Base-by-base conservation (phyloP, 2,888 invertebrate genomes). In the Coronaproctus castanopsis region DNA sequence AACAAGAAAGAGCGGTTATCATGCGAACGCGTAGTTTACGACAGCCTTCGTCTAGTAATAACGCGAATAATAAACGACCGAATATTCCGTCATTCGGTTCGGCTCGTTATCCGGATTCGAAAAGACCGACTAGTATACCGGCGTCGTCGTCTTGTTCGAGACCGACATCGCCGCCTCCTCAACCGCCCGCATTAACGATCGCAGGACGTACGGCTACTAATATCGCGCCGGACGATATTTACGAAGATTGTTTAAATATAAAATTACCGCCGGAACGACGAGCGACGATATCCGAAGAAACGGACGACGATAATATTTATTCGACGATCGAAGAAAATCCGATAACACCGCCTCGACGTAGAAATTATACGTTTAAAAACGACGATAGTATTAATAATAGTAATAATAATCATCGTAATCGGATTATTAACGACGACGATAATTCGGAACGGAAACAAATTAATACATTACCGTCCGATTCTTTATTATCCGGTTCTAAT, bases 11-110 rank as follows among this genome's bases (percentile, higher is more conserved):
- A 55, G 70, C 75, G 0, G 79, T 81, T 18, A 81, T 87, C 0
- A 81, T 82, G 72, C 76, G 89, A 57, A 83, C 88, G 0, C 88
- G 88, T 67, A 88, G 88, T 65, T 84, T 89, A 85, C 75, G 87
- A 64, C 81, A 81, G 57, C 5, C 36, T 14, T 5, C 8, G 14
- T 8, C 5, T 5, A 14, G 5, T 36, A 77, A 77, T 0, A 68
- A 71, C 1, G 70, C 70, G 52, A 67, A 71, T 3, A 70, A 72
- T 0, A 75, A 75, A 19, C 77, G 81, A 67, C 80, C 84, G 0
- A 73, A 75, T 0, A 77, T 87, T 36, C 86, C 83, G 63, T 81
- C 81, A 24, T 88, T 88, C 66, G 88, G 88, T 0, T 88, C 88
- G 0, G 87, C 88, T 86, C 75, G 89, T 24, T 81, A 83, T 0